Evolutionary conservation across 2,797 vertebrate species (phyloP), one percentile per base, ranked within the genome.

Genomic region (Neostethus bicornis): DNA sequence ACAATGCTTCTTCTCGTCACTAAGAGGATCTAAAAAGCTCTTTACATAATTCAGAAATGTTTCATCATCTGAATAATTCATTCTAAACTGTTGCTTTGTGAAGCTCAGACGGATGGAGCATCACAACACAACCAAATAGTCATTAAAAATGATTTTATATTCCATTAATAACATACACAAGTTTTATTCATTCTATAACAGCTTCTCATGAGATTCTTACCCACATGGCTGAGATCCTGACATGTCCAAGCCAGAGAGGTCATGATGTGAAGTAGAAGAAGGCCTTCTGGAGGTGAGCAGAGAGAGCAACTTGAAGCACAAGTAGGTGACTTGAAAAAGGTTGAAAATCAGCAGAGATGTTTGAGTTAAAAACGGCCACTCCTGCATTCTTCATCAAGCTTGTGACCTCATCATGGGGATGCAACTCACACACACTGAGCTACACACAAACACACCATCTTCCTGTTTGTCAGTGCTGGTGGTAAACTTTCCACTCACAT

Each of bases 401-500:
- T 81, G 85, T 83, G 80, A 83, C 79, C 75, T 87, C 84, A 87
- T 84, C 82, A 4, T 60, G 58, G 60, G 66, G 73, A 77, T 80
- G 73, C 62, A 66, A 72, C 61, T 51, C 52, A 43, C 26, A 17
- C 55, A 25, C 70, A 46, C 59, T 47, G 61, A 37, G 42, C 52
- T 48, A 61, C 31, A 48, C 23, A 54, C 21, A 60, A 26, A 25
- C 61, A 47, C 66, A 71, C 41, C 75, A 85, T 82, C 91, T 96
- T 95, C 94, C 94, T 95, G 94, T 96, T 95, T 94, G 92, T 90
- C 87, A 90, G 67, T 57, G 57, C 84, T 70, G 70, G 46, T 74
- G 90, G 85, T 93, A 84, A 90, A 94, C 81, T 94, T 96, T 95
- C 95, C 95, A 95, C 79, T 94, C 89, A 93, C 92, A 93, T 80